A percentile compares a stretch with the other conserved stretches of the same genome.
phyloP scores from a whole-genome alignment of 92 coral and sea anemone genomes.

The Phenganax marumi region DNA sequence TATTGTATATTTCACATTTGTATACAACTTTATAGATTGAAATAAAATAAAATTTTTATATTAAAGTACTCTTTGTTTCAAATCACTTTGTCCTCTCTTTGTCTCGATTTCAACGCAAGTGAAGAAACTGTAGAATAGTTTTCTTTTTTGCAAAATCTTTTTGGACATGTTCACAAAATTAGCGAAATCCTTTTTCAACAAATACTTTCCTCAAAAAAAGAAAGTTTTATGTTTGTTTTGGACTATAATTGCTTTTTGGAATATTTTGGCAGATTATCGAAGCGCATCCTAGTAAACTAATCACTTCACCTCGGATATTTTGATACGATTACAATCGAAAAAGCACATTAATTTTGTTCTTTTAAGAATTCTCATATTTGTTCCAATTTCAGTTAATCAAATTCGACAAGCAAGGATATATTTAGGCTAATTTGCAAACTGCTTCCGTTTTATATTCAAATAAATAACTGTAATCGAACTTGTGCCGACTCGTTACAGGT shows the following conservation, averaged over 20 bases:
- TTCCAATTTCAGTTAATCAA: background rate
- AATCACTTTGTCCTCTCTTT: background rate
- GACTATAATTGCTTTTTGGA: conserved; percentile 1
- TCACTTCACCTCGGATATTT: too few species aligned
- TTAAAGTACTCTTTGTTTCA: background rate
- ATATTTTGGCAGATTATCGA: background rate
- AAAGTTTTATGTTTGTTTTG: background rate
- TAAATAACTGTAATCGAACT: background rate
- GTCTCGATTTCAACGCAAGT: too few species aligned
- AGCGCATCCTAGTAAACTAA: background rate
- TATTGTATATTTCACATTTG: conserved; percentile 12
- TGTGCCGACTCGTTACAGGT: background rate
- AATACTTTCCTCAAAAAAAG: too few species aligned
- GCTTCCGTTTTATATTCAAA: background rate
- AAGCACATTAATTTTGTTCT: background rate
- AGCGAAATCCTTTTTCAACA: too few species aligned
- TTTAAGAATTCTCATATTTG: background rate
- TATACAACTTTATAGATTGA: background rate
- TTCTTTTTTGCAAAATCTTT: too few species aligned
- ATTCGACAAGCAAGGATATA: background rate
- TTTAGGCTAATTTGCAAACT: background rate
- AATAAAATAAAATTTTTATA: background rate
- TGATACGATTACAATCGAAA: background rate
- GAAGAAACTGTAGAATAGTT: too few species aligned
- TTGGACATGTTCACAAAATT: too few species aligned